Base-by-base conservation (phyloP, 2,888 invertebrate genomes). In the Troilus luridus region DNA sequence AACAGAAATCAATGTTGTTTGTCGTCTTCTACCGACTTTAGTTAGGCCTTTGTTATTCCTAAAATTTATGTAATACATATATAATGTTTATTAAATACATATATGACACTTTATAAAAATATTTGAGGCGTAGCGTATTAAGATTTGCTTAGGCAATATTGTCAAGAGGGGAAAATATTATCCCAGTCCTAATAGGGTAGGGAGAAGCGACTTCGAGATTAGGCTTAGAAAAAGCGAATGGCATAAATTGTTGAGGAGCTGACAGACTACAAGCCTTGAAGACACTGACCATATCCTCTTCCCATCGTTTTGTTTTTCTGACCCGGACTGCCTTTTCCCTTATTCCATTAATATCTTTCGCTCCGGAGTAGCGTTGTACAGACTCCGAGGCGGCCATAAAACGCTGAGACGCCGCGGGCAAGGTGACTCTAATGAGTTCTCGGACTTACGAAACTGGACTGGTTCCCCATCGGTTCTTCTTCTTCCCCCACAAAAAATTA, bases 341-440 rank as follows among this genome's bases (percentile, higher is more conserved):
- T 85, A 85, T 85, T 85, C 85, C 56, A 54, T 85, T 58, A 56
- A 54, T 85, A 54, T 85, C 85, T 85, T 58, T 85, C 85, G 54
- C 85, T 85, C 56, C 56, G 85, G n/a, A 56, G 85, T 54, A 85
- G 56, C 85, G 85, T 27, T 85, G 85, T 85, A 56, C 56, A 11
- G 85, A 12, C 85, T 85, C 85, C 81, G n/a, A 56, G 41, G 56
- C 54, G 56, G 85, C 56, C 85, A 85, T 85, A 85, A 85, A 85
- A 85, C 85, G n/a, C 85, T 58, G 72, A 27, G 72, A 77, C 72
- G 72, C 72, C 72, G 12, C 85, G n/a, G 54, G 85, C 85, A 58
- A 85, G 85, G 54, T 85, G 85, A 85, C 85, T 85, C 85, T 85
- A 85, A 85, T 85, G 85, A 85, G 85, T 85, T 85, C 85, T 56